Conservation (phyloP, 2,797 vertebrate genomes). For the Bovichtus diacanthus region DNA sequence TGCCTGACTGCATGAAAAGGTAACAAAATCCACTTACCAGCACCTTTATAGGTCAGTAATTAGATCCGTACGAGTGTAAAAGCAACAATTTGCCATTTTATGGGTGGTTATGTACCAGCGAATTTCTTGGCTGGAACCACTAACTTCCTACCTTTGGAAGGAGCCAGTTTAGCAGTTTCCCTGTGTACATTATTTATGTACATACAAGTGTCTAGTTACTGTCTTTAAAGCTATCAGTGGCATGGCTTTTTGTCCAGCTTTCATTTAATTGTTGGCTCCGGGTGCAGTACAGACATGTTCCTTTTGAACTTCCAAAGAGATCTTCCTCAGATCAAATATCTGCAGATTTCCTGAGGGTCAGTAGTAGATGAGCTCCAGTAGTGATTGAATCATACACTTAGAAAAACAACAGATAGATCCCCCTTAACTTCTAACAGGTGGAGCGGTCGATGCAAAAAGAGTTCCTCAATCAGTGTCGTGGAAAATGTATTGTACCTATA, state of each 20-base stretch:
- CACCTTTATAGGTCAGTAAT: background rate
- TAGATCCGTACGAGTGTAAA: background rate
- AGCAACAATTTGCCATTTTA: background rate
- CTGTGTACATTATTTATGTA: background rate
- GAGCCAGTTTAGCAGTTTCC: background rate
- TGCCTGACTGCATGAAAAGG: background rate
- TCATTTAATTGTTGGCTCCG: conserved; percentile 41
- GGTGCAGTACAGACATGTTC: conserved; percentile 30
- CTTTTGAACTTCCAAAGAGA: conserved; percentile 54
- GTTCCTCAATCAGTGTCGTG: conserved; percentile 41
- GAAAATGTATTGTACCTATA: conserved; percentile 36
- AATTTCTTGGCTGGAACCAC: background rate
- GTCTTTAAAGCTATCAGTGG: conserved; percentile 23
- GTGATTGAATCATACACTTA: conserved; percentile 53
- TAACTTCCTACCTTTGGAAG: background rate
- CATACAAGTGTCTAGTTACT: conserved; percentile 25
- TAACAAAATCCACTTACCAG: background rate
- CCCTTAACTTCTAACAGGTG: conserved; percentile 71
- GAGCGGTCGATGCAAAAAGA: conserved; percentile 12
- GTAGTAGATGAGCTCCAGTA: conserved; percentile 50
- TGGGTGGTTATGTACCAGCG: background rate
- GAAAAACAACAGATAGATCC: conserved; percentile 58
- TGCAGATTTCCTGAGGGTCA: conserved; percentile 71
- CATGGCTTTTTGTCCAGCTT: conserved; percentile 25
- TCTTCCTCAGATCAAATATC: conserved; percentile 68